Evolutionary conservation across 2,113 vertebrate genomes (phyloP).

Genomic region (Epinephelus lanceolatus): DNA sequence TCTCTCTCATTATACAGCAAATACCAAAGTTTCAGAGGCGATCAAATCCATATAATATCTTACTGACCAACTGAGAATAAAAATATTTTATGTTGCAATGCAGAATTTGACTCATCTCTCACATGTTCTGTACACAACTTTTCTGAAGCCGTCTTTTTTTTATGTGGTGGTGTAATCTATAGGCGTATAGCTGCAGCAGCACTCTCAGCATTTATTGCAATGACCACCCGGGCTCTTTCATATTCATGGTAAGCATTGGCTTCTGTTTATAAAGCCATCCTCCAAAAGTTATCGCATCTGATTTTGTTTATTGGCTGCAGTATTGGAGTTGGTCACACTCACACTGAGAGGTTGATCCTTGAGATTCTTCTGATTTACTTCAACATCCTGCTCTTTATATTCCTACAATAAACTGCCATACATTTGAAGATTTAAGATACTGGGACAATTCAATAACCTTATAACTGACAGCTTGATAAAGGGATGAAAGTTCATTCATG

Average conservation of each 20-base stretch:
- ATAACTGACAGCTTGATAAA: background rate
- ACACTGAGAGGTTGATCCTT: background rate
- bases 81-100: background rate
- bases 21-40: background rate
- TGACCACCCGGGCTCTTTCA: background rate
- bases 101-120: background rate
- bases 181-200: background rate
- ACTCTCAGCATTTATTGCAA: background rate
- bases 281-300: background rate
- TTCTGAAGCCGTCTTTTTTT: background rate
- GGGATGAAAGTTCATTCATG: background rate
- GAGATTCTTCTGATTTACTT: background rate
- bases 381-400: background rate
- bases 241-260: background rate
- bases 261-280: background rate
- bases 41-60: constrained; percentile 21
- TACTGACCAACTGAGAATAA: constrained; percentile 4
- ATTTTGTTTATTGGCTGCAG: constrained; percentile 14
- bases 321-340: constrained; percentile 4
- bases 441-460: background rate
- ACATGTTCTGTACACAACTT: background rate
- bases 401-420: background rate
- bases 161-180: constrained; percentile 12
- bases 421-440: background rate
- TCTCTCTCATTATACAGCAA: constrained; percentile 13